Evolutionary conservation across 2,113 vertebrate species (phyloP).

Genomic region (cat (Felis catus)): F.catus_Fca126_mat1.0 CM031412.1:659501-660000

Average conservation of each 20-base stretch:
- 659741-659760: slow-evolving; percentile 36
- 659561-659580: slow-evolving; percentile 91
- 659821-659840: neutral
- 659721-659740: neutral
- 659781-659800: slow-evolving; percentile 18
- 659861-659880: neutral
- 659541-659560: slow-evolving; percentile 82
- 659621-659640: neutral
- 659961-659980: neutral
- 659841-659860: slow-evolving; percentile 18
- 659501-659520: slow-evolving; percentile 81
- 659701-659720: neutral
- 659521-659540: slow-evolving; percentile 76
- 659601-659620: slow-evolving; percentile 26
- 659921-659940: neutral
- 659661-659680: slow-evolving; percentile 34
- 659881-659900: slow-evolving; percentile 13
- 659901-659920: neutral
- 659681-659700: slow-evolving; percentile 37
- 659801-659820: neutral
- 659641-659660: neutral
- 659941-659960: slow-evolving; percentile 28
- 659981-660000: neutral
- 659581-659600: slow-evolving; percentile 87
- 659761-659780: neutral